A percentile compares a stretch with the other conserved stretches of the same genome.
These are phyloP conservation scores for Sarotherodon lohbergeri DNA, from an alignment of 2,113 vertebrate species.

Conservation along the genomic window DNA sequence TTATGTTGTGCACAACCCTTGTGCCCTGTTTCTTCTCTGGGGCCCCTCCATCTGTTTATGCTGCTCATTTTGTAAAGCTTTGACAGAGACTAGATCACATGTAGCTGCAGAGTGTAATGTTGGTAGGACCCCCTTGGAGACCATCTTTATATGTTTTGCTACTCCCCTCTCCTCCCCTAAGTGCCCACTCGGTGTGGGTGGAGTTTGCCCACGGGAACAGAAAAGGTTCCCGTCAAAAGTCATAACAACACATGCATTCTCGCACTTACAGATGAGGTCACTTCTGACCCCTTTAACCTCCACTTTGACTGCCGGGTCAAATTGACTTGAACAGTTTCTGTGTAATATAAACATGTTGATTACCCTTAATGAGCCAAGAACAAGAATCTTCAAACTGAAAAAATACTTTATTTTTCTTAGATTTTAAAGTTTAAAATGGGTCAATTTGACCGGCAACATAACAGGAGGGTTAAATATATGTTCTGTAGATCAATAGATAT, in stretches of 20 bases:
- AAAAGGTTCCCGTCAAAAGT: background rate
- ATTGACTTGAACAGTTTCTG: background rate
- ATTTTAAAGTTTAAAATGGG: background rate
- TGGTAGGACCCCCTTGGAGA: too few relatives aligned
- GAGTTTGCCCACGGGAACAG: background rate
- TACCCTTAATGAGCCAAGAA: background rate
- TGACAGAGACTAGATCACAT: too few relatives aligned
- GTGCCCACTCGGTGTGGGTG: background rate
- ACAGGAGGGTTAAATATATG: background rate
- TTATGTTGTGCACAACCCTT: background rate
- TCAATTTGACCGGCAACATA: background rate
- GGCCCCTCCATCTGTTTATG: too few relatives aligned
- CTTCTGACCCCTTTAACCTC: background rate
- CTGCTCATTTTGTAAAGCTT: too few relatives aligned
- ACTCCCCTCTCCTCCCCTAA: too few relatives aligned
- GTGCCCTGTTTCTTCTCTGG: background rate
- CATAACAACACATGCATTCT: background rate
- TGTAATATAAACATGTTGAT: background rate
- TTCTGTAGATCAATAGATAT: background rate
- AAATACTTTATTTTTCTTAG: background rate
- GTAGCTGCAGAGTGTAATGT: too few relatives aligned
- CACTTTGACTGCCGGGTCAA: background rate
- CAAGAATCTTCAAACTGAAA: background rate
- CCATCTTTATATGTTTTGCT: too few relatives aligned
- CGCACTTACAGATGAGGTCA: background rate